These are phyloP conservation scores for Drosophila ohnishii DNA, from an alignment of 1,140 invertebrate genomes.

Conservation along the genomic window DNA sequence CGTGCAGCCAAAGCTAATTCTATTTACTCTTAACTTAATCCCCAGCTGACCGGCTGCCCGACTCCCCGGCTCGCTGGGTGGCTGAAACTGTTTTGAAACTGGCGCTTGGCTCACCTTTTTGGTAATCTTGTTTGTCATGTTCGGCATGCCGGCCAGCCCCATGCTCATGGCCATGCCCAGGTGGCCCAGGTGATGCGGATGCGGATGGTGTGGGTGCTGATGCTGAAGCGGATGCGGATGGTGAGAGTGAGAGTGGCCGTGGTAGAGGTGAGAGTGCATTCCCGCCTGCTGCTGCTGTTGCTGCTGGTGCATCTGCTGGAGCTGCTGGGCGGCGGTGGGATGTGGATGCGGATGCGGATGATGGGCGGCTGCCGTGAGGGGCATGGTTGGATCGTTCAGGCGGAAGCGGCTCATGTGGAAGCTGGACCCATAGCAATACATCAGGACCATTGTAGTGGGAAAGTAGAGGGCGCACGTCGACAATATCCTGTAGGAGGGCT, in stretches of 20 bases:
- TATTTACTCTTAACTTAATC: conserved; percentile 48
- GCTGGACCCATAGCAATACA: conserved; percentile 94
- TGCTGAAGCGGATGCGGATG: conserved; percentile 40
- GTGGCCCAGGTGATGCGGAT: conserved; percentile 60
- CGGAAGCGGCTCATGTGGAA: conserved; percentile 93
- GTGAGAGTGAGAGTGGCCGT: conserved; percentile 64
- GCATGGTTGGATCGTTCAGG: conserved; percentile 85
- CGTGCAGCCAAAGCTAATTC: conserved; percentile 18
- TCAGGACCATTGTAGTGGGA: conserved; percentile 93
- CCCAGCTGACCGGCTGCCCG: conserved; percentile 3
- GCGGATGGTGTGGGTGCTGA: conserved; percentile 59
- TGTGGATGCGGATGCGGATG: conserved; percentile 74
- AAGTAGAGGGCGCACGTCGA: conserved; percentile 94
- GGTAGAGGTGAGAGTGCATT: conserved; percentile 43
- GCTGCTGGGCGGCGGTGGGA: conserved; percentile 49
- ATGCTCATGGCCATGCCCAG: conserved; percentile 82
- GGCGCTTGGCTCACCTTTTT: conserved; percentile 71
- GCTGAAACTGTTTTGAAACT: conserved; percentile 12
- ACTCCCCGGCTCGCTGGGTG: background rate
- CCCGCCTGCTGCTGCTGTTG: conserved; percentile 42
- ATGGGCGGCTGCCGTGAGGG: conserved; percentile 80
- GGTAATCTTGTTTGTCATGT: conserved; percentile 81
- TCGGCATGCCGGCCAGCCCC: conserved; percentile 75
- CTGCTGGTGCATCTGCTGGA: conserved; percentile 52
- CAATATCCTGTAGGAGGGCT: conserved; percentile 89